Evolutionary conservation across 2,888 invertebrate species (phyloP), one percentile per base, ranked within the genome.

Genomic region (Timema cristinae): DNA sequence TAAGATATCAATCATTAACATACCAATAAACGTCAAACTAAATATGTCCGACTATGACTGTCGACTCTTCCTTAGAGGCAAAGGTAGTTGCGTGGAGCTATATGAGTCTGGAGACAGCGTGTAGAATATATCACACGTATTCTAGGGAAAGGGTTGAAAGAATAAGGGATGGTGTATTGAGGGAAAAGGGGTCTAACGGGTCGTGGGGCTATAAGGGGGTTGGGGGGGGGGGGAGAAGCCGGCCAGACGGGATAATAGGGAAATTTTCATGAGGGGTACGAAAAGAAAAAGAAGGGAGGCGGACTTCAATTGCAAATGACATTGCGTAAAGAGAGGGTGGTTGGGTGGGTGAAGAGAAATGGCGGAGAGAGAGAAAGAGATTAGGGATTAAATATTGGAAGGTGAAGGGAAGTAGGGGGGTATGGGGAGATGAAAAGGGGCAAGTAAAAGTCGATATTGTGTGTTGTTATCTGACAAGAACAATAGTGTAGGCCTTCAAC

Each of bases 131-230:
- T 73, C 72, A 73, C 71, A 71, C 67, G 68, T 50, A 10, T 50
- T 16, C 32, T 67, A 15, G 56, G 54, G 66, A 72, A 75, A 73
- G 73, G 74, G 74, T 72, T 74, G 74, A 72, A 74, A 74, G 72
- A 72, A 75, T 72, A 75, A 73, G 67, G 72, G 73, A 73, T 73
- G 72, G 32, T 72, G 73, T 74, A 72, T 74, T 70, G 74, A 73
- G 73, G 72, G 50, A 68, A 59, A 50, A 71, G n/a, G 61, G 32
- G 32, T 50, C 61, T 70, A 70, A 70, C 66, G 15, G 70, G 61
- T 50, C 47, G 69, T 61, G 49, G 32, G 32, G 32, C 2, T 32
- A 4, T 32, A 59, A 67, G 49, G 66, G 67, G 69, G 67, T 32
- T 16, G 50, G 54, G 47, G 67, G 66, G 48, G 50, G 50, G 63